Conservation (phyloP, 2,888 invertebrate genomes). For the Acanthopleura granulata region DNA sequence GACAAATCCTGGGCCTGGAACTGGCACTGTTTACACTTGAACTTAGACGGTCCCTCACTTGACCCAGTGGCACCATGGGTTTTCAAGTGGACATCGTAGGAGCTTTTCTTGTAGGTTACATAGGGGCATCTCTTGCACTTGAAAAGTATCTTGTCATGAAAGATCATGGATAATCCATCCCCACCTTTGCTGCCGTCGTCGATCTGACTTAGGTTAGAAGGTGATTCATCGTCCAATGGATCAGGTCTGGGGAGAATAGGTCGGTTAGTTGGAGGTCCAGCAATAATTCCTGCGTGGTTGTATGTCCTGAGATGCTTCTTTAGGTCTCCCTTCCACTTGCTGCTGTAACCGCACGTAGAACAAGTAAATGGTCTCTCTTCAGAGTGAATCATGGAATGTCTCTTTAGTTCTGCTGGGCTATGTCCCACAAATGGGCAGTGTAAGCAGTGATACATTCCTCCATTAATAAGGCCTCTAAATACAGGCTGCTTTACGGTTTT, state of each 20-base stretch:
- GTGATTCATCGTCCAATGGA: neutral
- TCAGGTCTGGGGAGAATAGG: constrained; percentile 15
- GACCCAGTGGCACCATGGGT: constrained; percentile 39
- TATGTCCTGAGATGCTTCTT: constrained; percentile 66
- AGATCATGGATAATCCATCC: neutral
- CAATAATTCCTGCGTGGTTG: constrained; percentile 41
- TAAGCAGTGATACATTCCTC: constrained; percentile 56
- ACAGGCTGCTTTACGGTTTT: constrained; percentile 32
- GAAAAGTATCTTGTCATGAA: constrained; percentile 38
- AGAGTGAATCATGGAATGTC: constrained; percentile 64
- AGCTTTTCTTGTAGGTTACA: constrained; percentile 49
- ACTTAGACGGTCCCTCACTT: constrained; percentile 32
- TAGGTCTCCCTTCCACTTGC: constrained; percentile 67
- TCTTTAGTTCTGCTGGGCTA: constrained; percentile 63
- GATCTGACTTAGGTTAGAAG: neutral
- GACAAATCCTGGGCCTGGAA: constrained; percentile 57
- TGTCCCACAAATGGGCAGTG: constrained; percentile 63
- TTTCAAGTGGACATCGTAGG: constrained; percentile 49
- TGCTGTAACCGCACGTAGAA: constrained; percentile 62
- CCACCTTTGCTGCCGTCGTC: constrained; percentile 29
- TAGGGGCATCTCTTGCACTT: constrained; percentile 55
- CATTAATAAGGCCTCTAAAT: constrained; percentile 48
- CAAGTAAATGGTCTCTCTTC: constrained; percentile 66
- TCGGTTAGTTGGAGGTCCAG: neutral
- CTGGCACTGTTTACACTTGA: constrained; percentile 59